A percentile compares a stretch with the other conserved stretches of the same genome.
Conservation (phyloP, 2,888 invertebrate genomes). For the Alsophila aescularia region DNA sequence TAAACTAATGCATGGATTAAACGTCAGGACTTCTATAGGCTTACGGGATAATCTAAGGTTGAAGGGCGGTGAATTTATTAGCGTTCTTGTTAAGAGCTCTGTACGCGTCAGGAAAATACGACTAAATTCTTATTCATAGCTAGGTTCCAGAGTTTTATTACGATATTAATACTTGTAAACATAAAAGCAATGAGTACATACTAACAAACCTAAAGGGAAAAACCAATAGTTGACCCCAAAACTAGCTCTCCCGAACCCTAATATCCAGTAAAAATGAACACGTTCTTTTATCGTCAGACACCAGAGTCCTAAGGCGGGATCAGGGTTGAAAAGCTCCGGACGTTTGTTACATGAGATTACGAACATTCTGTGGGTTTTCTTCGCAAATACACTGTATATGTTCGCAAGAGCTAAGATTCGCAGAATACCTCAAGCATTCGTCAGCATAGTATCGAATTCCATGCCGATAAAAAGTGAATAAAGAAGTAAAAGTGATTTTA, state of each 20-base stretch:
- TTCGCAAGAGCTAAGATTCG: constrained; percentile 1
- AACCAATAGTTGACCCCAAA: not conserved
- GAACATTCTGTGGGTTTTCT: constrained; percentile 13
- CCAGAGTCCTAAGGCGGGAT: constrained; percentile 22
- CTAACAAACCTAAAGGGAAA: not conserved
- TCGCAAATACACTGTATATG: not conserved
- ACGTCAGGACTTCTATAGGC: constrained; percentile 6
- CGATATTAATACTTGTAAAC: too few relatives aligned
- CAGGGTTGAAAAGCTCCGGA: constrained; percentile 13
- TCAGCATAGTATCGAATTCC: constrained; percentile 4
- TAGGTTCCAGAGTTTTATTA: not conserved
- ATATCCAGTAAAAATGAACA: not conserved
- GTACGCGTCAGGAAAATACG: not conserved
- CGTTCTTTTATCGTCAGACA: constrained; percentile 22
- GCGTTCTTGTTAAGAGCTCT: not conserved
- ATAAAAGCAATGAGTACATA: not conserved
- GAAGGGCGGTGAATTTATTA: constrained; percentile 4
- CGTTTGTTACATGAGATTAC: constrained; percentile 20
- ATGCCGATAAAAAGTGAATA: not conserved
- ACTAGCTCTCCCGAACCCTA: not conserved
- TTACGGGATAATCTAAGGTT: constrained; percentile 8
- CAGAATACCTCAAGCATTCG: constrained; percentile 3
- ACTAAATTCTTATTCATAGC: not conserved
- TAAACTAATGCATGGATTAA: constrained; percentile 16
- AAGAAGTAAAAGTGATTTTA: too few relatives aligned